Evolutionary conservation across 2,113 vertebrate species (phyloP).

Genomic region (Phaethon lepturus): DNA sequence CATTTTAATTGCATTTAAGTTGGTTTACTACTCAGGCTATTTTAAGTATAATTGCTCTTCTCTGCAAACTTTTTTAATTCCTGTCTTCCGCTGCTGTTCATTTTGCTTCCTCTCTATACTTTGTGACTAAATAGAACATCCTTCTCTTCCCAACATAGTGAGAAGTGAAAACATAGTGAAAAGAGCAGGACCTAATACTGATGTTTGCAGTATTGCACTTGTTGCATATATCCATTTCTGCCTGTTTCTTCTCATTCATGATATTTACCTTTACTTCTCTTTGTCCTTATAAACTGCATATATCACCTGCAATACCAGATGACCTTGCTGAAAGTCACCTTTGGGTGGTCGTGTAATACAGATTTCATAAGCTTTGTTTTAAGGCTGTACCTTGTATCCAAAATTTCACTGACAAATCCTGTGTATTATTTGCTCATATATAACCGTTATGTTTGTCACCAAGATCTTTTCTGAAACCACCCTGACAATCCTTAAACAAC

Average conservation of each 20-base stretch:
- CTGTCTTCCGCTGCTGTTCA: not conserved
- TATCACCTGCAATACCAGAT: not conserved
- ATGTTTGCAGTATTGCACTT: not conserved
- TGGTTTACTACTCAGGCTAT: not conserved
- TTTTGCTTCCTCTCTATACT: constrained; percentile 3
- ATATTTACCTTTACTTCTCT: constrained; percentile 64
- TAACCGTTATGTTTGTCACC: not conserved
- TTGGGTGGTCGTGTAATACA: constrained; percentile 12
- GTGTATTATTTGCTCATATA: constrained; percentile 23
- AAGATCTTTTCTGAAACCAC: not conserved
- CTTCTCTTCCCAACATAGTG: not conserved
- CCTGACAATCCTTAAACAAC: constrained; percentile 15
- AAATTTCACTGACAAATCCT: constrained; percentile 40
- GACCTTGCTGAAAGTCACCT: constrained; percentile 54
- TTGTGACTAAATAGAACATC: not conserved
- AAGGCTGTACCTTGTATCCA: constrained; percentile 28
- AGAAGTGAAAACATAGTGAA: not conserved
- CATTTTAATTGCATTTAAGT: not conserved
- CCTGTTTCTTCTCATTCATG: not conserved
- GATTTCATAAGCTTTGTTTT: not conserved
- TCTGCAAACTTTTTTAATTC: not conserved
- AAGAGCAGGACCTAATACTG: not conserved
- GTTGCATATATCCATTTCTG: not conserved
- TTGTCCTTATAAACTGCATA: not conserved
- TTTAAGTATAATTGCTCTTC: not conserved